phyloP scores from a whole-genome alignment of 2,888 invertebrate genomes.

The Drosophila phalerata region DNA sequence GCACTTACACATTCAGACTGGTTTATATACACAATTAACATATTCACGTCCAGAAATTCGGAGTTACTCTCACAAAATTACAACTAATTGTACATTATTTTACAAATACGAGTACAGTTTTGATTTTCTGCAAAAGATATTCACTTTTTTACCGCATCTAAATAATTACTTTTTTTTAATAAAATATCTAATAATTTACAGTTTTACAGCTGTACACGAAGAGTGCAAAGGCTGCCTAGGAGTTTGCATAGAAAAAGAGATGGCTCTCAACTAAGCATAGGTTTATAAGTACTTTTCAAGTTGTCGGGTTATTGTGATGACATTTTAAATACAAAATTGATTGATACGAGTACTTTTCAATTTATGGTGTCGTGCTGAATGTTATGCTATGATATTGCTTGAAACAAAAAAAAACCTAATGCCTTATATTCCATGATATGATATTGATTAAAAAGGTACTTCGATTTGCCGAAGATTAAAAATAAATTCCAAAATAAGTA shows the following conservation, averaged over 20 bases:
- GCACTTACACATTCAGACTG: conserved; percentile 20
- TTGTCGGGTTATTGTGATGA: conserved; percentile 28
- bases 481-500: conserved; percentile 36
- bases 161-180: conserved; percentile 22
- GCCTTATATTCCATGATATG: conserved; percentile 32
- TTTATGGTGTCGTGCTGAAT: conserved; percentile 39
- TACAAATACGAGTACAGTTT: conserved; percentile 51
- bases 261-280: conserved; percentile 29
- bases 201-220: conserved; percentile 64
- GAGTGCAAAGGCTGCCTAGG: conserved; percentile 64
- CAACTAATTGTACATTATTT: conserved; percentile 70
- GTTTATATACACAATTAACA: conserved; percentile 35
- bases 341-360: conserved; percentile 28
- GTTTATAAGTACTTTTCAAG: conserved; percentile 27
- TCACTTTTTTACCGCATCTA: conserved; percentile 46
- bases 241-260: conserved; percentile 26
- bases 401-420: conserved; percentile 37
- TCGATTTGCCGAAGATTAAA: conserved; percentile 56
- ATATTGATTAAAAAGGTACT: conserved; percentile 25
- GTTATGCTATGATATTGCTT: conserved; percentile 61
- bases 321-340: conserved; percentile 28
- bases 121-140: conserved; percentile 21
- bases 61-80: conserved; percentile 51
- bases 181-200: conserved; percentile 41
- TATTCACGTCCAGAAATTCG: conserved; percentile 21